Conservation (phyloP, 2,888 invertebrate genomes). For the Tiliacea aurago region DNA sequence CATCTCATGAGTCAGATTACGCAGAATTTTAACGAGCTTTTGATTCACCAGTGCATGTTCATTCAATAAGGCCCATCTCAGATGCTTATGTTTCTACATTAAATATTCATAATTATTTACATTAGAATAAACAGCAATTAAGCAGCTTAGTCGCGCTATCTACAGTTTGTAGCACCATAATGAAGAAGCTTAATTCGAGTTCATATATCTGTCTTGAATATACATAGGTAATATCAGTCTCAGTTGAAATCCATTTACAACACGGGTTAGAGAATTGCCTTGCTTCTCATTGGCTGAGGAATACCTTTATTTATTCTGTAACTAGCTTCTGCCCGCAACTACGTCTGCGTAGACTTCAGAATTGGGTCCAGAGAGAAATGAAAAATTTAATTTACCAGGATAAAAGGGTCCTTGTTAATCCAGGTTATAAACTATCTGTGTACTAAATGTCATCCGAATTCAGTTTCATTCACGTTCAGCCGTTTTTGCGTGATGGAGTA, state of each 20-base stretch:
- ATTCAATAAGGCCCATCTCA: constrained; percentile 19
- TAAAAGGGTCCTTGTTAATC: no score
- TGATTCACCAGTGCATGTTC: constrained; percentile 46
- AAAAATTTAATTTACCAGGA: no score
- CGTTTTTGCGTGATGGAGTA: no score
- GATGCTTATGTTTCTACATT: constrained; percentile 4
- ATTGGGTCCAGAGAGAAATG: no score
- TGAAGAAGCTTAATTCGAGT: background rate
- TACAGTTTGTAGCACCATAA: background rate
- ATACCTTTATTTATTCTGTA: no score
- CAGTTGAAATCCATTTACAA: background rate
- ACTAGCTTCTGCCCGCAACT: no score
- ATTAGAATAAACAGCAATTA: background rate
- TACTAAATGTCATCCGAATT: no score
- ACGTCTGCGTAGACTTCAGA: no score
- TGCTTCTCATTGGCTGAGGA: background rate
- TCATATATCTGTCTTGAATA: background rate
- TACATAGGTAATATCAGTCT: background rate
- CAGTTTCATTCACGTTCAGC: no score
- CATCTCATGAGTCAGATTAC: constrained; percentile 50
- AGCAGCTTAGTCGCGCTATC: background rate
- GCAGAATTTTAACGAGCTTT: constrained; percentile 45
- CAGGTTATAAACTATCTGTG: no score
- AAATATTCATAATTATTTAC: background rate
- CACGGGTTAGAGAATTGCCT: background rate